These are phyloP conservation scores for Umimayanthus kanabou DNA, from an alignment of 92 coral and sea anemone genomes.

Conservation along the genomic window DNA sequence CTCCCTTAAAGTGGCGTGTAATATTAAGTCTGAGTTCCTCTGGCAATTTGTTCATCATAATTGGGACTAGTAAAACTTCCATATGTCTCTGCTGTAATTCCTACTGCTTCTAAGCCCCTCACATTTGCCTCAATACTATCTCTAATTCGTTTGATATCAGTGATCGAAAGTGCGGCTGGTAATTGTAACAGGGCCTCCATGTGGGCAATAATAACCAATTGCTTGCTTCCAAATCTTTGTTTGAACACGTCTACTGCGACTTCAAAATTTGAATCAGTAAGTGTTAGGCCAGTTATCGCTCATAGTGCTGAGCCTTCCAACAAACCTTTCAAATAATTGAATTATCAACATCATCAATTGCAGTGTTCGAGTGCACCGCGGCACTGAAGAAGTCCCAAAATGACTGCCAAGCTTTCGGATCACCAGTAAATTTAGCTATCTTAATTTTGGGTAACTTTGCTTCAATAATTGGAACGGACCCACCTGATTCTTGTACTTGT, in stretches of 20 bases:
- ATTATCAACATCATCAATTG: slow-evolving; percentile 16
- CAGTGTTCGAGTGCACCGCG: neutral
- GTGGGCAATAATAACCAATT: slow-evolving; percentile 18
- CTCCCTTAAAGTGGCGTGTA: slow-evolving; percentile 39
- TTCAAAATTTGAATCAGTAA: too few relatives aligned
- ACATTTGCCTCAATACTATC: slow-evolving; percentile 36
- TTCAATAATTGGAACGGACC: too few relatives aligned
- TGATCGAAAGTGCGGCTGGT: too few relatives aligned
- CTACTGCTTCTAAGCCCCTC: too few relatives aligned
- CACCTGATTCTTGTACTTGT: too few relatives aligned
- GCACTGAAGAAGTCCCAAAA: too few relatives aligned
- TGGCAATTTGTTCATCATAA: slow-evolving; percentile 46
- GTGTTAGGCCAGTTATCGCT: too few relatives aligned
- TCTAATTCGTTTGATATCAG: slow-evolving; percentile 21
- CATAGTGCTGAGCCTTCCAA: slow-evolving; percentile 8
- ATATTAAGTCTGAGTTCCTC: slow-evolving; percentile 38
- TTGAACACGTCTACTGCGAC: neutral
- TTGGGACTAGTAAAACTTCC: slow-evolving; percentile 34
- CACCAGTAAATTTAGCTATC: too few relatives aligned
- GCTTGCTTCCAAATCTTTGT: too few relatives aligned
- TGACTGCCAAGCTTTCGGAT: too few relatives aligned
- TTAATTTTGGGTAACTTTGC: too few relatives aligned
- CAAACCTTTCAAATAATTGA: neutral
- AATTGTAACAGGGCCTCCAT: too few relatives aligned
- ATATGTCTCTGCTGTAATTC: slow-evolving; percentile 36